These are phyloP conservation scores for Scaptomyza tumidula DNA, from an alignment of 2,888 invertebrate genomes.

Conservation along the genomic window DNA sequence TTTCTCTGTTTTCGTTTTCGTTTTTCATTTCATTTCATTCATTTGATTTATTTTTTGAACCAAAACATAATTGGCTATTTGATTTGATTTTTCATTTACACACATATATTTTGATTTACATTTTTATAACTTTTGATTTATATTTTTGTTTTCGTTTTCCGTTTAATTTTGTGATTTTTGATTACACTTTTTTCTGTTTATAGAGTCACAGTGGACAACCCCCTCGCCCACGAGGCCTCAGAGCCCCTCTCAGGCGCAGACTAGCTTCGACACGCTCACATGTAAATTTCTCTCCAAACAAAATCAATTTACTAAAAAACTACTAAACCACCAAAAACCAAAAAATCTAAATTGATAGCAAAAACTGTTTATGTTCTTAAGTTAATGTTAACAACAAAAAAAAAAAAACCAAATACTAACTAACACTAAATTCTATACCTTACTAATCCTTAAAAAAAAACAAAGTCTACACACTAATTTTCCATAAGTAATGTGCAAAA, in stretches of 20 bases:
- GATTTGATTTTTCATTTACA: constrained; percentile 36
- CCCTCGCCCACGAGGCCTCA: constrained; percentile 85
- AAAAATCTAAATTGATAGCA: constrained; percentile 45
- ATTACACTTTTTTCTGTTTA: constrained; percentile 83
- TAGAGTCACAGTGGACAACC: constrained; percentile 86
- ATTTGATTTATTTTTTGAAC: constrained; percentile 19
- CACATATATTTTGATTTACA: constrained; percentile 8
- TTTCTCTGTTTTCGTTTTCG: constrained; percentile 35
- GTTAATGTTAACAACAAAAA: constrained; percentile 56
- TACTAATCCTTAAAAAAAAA: constrained; percentile 48
- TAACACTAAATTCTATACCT: constrained; percentile 33
- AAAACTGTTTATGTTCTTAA: constrained; percentile 64
- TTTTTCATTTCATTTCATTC: constrained; percentile 27
- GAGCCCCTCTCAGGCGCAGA: constrained; percentile 85
- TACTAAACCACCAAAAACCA: constrained; percentile 35
- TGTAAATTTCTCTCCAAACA: constrained; percentile 84
- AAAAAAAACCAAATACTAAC: constrained; percentile 32
- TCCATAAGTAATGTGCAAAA: constrained; percentile 67
- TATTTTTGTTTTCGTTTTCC: constrained; percentile 8
- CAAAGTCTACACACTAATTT: constrained; percentile 59
- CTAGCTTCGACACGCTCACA: constrained; percentile 86
- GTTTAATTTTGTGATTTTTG: constrained; percentile 65
- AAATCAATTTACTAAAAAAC: constrained; percentile 67
- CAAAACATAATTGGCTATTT: constrained; percentile 64
- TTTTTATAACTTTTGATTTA: constrained; percentile 30